These are phyloP conservation scores for Chrysolina americana DNA, from an alignment of 2,888 invertebrate genomes.

Conservation along the genomic window DNA sequence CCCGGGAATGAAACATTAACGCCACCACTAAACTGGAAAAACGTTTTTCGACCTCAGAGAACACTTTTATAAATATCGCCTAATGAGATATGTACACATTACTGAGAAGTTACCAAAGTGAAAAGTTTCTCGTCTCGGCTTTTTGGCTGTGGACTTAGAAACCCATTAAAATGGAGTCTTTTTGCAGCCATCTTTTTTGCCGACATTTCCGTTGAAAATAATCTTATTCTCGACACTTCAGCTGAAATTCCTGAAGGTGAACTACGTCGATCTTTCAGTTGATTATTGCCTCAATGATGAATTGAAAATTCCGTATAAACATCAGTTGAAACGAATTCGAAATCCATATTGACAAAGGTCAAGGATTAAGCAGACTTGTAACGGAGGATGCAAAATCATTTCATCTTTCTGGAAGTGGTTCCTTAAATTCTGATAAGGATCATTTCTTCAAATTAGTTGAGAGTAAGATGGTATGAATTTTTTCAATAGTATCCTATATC, in stretches of 20 bases:
- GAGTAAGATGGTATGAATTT: too few species aligned
- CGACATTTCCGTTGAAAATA: not conserved
- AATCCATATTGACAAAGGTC: too few species aligned
- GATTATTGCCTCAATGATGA: too few species aligned
- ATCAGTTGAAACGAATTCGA: too few species aligned
- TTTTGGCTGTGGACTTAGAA: constrained; percentile 31
- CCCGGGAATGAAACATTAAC: constrained; percentile 43
- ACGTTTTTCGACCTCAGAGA: constrained; percentile 35
- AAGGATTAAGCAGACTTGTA: too few species aligned
- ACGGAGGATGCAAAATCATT: too few species aligned
- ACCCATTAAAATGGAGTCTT: constrained; percentile 29
- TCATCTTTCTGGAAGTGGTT: too few species aligned
- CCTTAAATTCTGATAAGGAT: too few species aligned
- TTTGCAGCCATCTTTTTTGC: constrained; percentile 11
- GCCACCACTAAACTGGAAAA: constrained; percentile 41
- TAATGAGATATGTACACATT: constrained; percentile 57
- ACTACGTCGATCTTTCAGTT: not conserved
- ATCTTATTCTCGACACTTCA: not conserved
- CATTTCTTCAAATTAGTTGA: too few species aligned
- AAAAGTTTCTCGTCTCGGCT: constrained; percentile 48
- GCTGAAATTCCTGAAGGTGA: not conserved
- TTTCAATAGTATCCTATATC: too few species aligned
- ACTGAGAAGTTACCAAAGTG: constrained; percentile 51
- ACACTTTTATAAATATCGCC: constrained; percentile 55
- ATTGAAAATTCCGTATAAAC: too few species aligned